Evolutionary conservation across 1,140 invertebrate species (phyloP).

Genomic region (Euwallacea similis): DNA sequence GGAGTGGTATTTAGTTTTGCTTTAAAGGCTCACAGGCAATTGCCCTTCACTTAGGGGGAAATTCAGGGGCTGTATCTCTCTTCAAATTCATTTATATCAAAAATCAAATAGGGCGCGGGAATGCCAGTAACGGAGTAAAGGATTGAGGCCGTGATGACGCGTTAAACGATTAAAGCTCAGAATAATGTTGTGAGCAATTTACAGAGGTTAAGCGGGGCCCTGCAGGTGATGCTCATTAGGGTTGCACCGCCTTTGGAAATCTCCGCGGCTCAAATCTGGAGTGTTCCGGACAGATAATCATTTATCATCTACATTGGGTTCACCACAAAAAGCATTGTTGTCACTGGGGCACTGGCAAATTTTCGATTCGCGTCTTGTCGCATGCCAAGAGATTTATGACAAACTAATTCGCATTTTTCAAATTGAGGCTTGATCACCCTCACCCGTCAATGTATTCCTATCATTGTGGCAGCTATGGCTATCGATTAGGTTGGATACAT

Average conservation of each 20-base stretch:
- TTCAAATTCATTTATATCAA: too few species aligned
- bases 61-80: too few species aligned
- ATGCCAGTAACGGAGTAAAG: background rate
- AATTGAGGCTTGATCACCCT: background rate
- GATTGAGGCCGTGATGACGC: background rate
- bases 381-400: background rate
- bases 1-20: too few species aligned
- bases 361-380: background rate
- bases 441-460: background rate
- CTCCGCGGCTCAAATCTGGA: constrained; percentile 11
- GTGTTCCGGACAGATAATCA: constrained; percentile 10
- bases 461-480: background rate
- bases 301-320: constrained; percentile 5
- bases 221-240: constrained; percentile 11
- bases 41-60: too few species aligned
- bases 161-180: background rate
- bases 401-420: background rate
- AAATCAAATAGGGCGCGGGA: background rate
- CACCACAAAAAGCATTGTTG: constrained; percentile 13
- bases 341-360: background rate
- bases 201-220: background rate
- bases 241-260: constrained; percentile 6
- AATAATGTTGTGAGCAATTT: background rate
- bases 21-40: too few species aligned
- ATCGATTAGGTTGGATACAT: background rate